Evolutionary conservation across 92 coral and sea anemone species (phyloP), one percentile per base, ranked within the genome.

Genomic region (Epizoanthus illoricatus): DNA sequence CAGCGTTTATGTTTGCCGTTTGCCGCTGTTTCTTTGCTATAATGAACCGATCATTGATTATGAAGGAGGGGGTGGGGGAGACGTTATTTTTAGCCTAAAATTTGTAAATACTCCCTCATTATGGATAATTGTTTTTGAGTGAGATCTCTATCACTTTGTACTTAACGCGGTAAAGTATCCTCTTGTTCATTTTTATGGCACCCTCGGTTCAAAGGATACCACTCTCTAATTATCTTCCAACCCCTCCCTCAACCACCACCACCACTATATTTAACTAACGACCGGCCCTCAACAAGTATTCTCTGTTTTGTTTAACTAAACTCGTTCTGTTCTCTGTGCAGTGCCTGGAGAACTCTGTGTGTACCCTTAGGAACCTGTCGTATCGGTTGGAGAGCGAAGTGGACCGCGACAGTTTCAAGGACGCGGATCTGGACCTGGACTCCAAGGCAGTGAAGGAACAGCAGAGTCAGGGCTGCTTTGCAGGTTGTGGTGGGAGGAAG

Each of bases 321-420:
- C 36, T 47, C 67, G 28, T 3, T 42, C 7, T 16, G n/a, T 85
- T 84, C 20, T 57, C 18, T 55, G n/a, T 4, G 18, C 71, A 97
- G 99, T 90, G 98, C 75, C 90, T 97, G 28, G 97, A 97, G 69
- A 95, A 97, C 66, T 91, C 90, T 21, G 99, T 97, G 17, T 94
- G 99, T 63, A 90, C 94, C 20, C 86, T 97, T 6, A 87, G 99
- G 69, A 97, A 97, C 90, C 88, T 97, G 84, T 93, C 98, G 36
- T 97, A 97, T 76, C 97, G 99, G 69, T 87, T 97, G 74, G 99
- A 97, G 74, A 94, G 97, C 69, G 99, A 97, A 83, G 90, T 97
- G 75, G 99, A 97, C 90, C 91, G 99, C 47, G 89, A 94, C 28
- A 76, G 87, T 52, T 93, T 93, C 79, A 90, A 84, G 69, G 99